phyloP scores from a whole-genome alignment of 2,113 vertebrate genomes.

The Myrmophylax atrothorax region DNA sequence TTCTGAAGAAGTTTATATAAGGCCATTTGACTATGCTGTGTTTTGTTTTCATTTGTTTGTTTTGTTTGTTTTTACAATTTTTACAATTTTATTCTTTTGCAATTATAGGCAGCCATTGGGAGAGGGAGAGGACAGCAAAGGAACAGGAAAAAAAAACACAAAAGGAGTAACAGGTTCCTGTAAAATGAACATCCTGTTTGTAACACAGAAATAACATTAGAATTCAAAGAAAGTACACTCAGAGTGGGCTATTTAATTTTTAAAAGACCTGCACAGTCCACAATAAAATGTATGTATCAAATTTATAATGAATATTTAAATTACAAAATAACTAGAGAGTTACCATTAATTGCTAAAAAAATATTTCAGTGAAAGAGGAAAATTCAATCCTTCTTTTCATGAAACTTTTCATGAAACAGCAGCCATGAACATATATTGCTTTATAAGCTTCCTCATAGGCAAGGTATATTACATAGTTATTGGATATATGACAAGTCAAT shows the following conservation, averaged over 20 bases:
- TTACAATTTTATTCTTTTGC: neutral
- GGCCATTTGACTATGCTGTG: neutral
- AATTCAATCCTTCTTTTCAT: neutral
- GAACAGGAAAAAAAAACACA: neutral
- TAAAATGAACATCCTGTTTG: neutral
- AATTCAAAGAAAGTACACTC: neutral
- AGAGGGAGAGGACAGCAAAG: accelerated
- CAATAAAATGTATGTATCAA: neutral
- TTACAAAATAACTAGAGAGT: neutral
- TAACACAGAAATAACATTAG: neutral
- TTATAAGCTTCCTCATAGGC: neutral
- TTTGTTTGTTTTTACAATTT: neutral
- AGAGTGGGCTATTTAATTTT: neutral
- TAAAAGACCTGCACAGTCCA: neutral
- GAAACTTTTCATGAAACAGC: neutral
- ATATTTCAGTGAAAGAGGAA: neutral
- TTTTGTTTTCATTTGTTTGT: neutral
- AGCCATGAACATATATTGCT: neutral
- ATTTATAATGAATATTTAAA: neutral
- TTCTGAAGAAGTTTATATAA: neutral
- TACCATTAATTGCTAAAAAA: neutral
- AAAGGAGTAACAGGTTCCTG: neutral
- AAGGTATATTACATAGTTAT: neutral
- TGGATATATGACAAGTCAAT: neutral
- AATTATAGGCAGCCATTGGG: accelerated